These are phyloP conservation scores for Latrodectus geometricus DNA, from an alignment of 1,140 invertebrate genomes.

Conservation along the genomic window DNA sequence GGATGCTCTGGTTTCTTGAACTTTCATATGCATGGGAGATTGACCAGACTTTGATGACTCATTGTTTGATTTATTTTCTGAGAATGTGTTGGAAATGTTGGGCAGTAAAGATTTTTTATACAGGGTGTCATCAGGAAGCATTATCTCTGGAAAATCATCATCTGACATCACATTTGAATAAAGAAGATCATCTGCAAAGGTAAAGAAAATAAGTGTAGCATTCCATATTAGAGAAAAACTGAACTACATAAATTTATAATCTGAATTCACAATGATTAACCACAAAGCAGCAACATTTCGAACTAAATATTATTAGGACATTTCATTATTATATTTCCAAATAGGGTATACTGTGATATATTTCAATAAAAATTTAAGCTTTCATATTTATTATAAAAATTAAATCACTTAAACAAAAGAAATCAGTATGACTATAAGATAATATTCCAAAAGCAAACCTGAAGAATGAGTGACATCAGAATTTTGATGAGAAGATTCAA, in stretches of 20 bases:
- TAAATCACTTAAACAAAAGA: not conserved
- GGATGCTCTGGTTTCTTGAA: constrained; percentile 30
- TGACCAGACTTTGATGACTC: constrained; percentile 3
- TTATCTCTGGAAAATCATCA: constrained; percentile 60
- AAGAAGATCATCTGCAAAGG: constrained; percentile 47
- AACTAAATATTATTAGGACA: not conserved
- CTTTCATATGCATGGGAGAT: not conserved
- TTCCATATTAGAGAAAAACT: not conserved
- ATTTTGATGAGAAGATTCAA: constrained; percentile 30
- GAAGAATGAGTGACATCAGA: constrained; percentile 55
- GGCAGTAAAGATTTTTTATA: constrained; percentile 41
- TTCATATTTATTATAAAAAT: no score
- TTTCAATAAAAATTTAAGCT: not conserved
- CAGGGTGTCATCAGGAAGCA: constrained; percentile 39
- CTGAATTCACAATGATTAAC: no score
- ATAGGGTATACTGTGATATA: not conserved
- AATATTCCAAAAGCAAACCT: constrained; percentile 5
- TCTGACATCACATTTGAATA: constrained; percentile 47
- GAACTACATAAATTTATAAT: no score
- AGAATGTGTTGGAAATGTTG: not conserved
- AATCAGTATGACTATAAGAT: not conserved
- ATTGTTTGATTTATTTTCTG: constrained; percentile 18
- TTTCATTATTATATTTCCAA: no score
- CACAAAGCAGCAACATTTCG: no score
- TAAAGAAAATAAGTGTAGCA: not conserved